Base-by-base conservation (phyloP, 2,113 vertebrate genomes). In the Bagarius yarrelli region DNA sequence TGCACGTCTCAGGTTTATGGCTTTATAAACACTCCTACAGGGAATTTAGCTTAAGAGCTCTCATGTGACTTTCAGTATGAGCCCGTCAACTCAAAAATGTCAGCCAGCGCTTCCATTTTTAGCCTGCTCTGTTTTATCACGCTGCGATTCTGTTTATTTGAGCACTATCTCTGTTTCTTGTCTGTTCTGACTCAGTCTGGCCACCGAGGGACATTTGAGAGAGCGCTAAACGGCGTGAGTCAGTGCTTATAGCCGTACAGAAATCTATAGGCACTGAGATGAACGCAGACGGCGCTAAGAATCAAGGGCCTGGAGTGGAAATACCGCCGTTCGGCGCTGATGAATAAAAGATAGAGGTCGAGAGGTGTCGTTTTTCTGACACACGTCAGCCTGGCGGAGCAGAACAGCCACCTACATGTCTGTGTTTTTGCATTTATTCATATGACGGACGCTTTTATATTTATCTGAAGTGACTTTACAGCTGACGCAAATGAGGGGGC, bases 131-230 rank as follows among this genome's bases (percentile, higher is more conserved):
- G 80, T 74, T 79, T 83, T 73, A 50, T 66, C 63, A 73, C 23
- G 50, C 47, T 52, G 75, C 21, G 63, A 77, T 71, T 83, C 67
- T 74, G 76, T 79, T 83, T 83, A 72, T 83, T 83, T 74, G 71
- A 74, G 81, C 63, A 74, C 67, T 66, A 53, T 76, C 80, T 76
- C 80, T 76, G 80, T 34, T 81, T 81, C 80, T 81, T 36, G 66
- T 81, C 72, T 56, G 36, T 36, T 76, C 80, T 81, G 80, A 81
- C 80, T 81, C 80, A 81, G 36, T 81, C 52, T 66, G 72, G 72
- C 80, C 72, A 47, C 52, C 23, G 34, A 67, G 67, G 21, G 61
- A 55, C 53, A 44, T 70, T 60, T 73, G 18, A n/a, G 61, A 66
- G 72, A 27, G 44, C 59, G 25, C n/a, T n/a, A 60, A 55, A 52